Conservation (phyloP, 2,797 vertebrate species). For the Clarias platycephalus region DNA sequence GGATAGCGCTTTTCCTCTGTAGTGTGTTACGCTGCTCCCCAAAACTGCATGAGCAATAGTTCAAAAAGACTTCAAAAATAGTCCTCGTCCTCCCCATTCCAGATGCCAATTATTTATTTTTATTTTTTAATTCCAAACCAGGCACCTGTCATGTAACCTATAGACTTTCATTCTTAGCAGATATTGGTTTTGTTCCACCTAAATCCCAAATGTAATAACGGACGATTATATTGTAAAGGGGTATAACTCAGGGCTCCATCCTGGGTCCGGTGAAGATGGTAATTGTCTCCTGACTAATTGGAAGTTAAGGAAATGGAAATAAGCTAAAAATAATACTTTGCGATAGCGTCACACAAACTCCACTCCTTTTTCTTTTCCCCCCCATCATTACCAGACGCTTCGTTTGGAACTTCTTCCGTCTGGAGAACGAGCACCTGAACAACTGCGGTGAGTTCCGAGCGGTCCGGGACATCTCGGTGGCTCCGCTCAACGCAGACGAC, state of each 20-base stretch:
- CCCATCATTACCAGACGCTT: conserved; percentile 78
- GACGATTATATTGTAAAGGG: not conserved
- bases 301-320: too few relatives aligned
- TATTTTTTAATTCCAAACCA: not conserved
- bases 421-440: conserved; percentile 98
- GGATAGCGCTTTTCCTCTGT: too few relatives aligned
- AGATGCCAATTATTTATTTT: conserved; percentile 39
- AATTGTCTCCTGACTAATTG: too few relatives aligned
- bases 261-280: conserved; percentile 12
- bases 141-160: not conserved
- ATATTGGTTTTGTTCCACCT: not conserved
- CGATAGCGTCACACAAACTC: not conserved
- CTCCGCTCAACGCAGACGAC: conserved; percentile 92
- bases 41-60: too few relatives aligned
- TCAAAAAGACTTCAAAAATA: too few relatives aligned
- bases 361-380: not conserved
- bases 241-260: conserved; percentile 11
- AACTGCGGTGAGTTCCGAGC: conserved; percentile 98
- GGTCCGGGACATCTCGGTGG: conserved; percentile 93
- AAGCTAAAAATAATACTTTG: too few relatives aligned
- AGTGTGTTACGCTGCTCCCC: too few relatives aligned
- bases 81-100: conserved; percentile 38
- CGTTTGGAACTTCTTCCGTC: conserved; percentile 98
- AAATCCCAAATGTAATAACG: not conserved
- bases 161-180: not conserved